These are phyloP conservation scores for Pogonognathellus flavescens DNA, from an alignment of 1,140 invertebrate genomes.

Conservation along the genomic window DNA sequence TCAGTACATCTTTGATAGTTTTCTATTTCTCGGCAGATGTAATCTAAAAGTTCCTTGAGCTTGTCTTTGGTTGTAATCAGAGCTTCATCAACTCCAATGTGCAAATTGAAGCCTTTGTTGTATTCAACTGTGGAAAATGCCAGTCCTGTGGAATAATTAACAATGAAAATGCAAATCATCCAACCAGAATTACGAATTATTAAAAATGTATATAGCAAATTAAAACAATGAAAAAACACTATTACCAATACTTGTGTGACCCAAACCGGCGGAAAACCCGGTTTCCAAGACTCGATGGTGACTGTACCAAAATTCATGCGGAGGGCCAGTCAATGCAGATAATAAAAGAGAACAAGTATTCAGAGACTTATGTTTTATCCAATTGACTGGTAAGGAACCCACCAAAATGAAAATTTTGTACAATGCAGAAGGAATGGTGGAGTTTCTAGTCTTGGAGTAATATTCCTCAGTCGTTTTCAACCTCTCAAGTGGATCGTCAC, in stretches of 20 bases:
- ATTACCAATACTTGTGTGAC: background rate
- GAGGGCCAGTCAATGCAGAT: background rate
- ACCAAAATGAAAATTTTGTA: background rate
- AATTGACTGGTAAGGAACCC: background rate
- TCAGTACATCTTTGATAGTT: no score
- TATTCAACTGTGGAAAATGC: background rate
- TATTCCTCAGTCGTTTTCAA: background rate
- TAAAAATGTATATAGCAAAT: no score
- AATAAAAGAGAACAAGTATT: background rate
- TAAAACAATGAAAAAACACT: no score
- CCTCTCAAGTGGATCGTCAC: background rate
- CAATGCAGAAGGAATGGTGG: background rate
- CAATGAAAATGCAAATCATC: background rate
- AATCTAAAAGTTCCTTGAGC: background rate
- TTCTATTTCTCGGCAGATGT: background rate
- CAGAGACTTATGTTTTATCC: background rate
- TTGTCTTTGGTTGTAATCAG: background rate
- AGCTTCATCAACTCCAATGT: background rate
- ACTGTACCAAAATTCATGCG: background rate
- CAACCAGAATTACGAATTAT: background rate
- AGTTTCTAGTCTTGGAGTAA: background rate
- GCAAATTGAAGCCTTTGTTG: background rate
- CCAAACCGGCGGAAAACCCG: background rate
- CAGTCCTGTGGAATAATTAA: no score
- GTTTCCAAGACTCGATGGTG: background rate